phyloP scores from a whole-genome alignment of 2,888 invertebrate species.

The Osmoderma eremita region DNA sequence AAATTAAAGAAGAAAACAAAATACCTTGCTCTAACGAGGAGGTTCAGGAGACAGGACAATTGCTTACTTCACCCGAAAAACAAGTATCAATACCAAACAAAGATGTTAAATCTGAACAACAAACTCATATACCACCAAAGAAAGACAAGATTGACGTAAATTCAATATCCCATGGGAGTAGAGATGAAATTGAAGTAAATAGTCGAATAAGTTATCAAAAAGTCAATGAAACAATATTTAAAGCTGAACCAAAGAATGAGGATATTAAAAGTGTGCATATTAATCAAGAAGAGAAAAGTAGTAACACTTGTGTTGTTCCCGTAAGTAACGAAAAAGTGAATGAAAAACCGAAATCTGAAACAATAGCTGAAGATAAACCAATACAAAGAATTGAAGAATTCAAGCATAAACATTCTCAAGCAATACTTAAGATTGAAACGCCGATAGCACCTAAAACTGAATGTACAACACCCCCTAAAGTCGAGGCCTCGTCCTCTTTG shows the following conservation, averaged over 20 bases:
- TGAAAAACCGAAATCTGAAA: slow-evolving; percentile 1
- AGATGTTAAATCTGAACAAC: neutral
- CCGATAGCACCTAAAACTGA: slow-evolving; percentile 28
- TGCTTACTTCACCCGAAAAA: neutral
- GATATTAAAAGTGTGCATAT: neutral
- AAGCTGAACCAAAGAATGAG: slow-evolving; percentile 19
- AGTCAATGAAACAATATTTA: slow-evolving; percentile 8
- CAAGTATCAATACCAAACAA: neutral
- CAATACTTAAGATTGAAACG: slow-evolving; percentile 1
- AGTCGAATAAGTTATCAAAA: slow-evolving; percentile 11
- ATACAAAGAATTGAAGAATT: slow-evolving; percentile 12
- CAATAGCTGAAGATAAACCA: neutral
- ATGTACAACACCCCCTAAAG: slow-evolving; percentile 22
- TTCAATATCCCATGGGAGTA: neutral
- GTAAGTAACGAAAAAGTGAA: slow-evolving; percentile 9
- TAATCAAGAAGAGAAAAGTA: slow-evolving; percentile 15
- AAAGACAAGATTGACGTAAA: slow-evolving; percentile 1
- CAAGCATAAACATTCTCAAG: slow-evolving; percentile 8
- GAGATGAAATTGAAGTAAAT: slow-evolving; percentile 7
- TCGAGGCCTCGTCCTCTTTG: slow-evolving; percentile 4
- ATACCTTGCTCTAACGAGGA: neutral
- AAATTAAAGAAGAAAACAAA: slow-evolving; percentile 19
- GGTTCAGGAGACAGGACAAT: neutral
- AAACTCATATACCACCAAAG: neutral
- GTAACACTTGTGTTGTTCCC: neutral